Evolutionary conservation across 2,888 invertebrate genomes (phyloP).

Genomic region (Eupithecia abbreviata): DNA sequence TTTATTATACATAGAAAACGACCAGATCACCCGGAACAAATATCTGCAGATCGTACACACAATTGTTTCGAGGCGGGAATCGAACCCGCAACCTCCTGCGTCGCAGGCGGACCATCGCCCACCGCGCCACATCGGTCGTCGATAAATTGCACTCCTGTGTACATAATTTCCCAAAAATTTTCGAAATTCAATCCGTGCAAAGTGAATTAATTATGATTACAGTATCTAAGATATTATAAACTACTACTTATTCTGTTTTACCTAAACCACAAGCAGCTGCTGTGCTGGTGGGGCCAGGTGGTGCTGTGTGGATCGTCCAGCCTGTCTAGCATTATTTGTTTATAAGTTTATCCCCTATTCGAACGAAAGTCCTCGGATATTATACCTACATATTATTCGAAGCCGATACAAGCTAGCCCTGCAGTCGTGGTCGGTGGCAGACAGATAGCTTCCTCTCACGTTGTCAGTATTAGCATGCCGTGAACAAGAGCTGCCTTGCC

Average conservation of each 20-base stretch:
- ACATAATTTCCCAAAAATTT: not conserved
- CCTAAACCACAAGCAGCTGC: not conserved
- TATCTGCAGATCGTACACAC: too few relatives aligned
- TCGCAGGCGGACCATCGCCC: too few relatives aligned
- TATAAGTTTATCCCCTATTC: too few relatives aligned
- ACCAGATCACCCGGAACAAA: too few relatives aligned
- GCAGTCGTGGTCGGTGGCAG: not conserved
- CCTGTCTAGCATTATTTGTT: not conserved
- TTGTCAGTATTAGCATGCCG: slow-evolving; percentile 29
- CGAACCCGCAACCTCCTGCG: too few relatives aligned
- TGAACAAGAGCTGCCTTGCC: slow-evolving; percentile 9
- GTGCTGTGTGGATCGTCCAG: not conserved
- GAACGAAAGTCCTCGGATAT: not conserved
- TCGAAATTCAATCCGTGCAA: not conserved
- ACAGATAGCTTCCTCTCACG: slow-evolving; percentile 4
- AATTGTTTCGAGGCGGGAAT: too few relatives aligned
- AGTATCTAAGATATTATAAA: too few relatives aligned
- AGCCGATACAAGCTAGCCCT: not conserved
- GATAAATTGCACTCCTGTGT: too few relatives aligned
- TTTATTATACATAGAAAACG: too few relatives aligned
- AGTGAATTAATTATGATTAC: not conserved
- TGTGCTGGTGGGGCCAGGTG: not conserved
- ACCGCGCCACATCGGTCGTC: too few relatives aligned
- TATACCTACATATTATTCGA: not conserved
- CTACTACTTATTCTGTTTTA: not conserved